Base-by-base conservation (phyloP, 2,113 vertebrate species). In the Macaca fascicularis region DNA sequence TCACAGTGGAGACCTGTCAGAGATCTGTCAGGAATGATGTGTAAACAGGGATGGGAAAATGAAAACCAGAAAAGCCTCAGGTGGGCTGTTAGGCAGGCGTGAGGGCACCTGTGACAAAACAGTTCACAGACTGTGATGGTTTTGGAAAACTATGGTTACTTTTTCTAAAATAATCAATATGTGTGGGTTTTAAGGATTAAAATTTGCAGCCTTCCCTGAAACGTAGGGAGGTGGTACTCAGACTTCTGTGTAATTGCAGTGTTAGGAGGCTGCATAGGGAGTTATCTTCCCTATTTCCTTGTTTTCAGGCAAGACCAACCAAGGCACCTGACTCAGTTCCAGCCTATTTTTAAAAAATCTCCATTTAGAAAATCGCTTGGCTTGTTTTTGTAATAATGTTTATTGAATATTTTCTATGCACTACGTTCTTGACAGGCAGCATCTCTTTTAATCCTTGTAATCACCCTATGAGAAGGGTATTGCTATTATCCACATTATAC, bases 1-100 rank as follows among this genome's bases (percentile, higher is more conserved):
- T 97, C 50, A 61, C 48, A 92, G 27, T 90, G 35, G 57, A 81
- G 91, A 83, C 48, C 52, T 12, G 86, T 94, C 64, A 57, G 52
- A 40, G 59, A 78, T 79, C 69, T 74, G 3, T 74, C 16, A 23
- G 38, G 27, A 40, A n/a, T 32, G 64, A n/a, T n/a, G 64, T 35
- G 83, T 93, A 74, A 52, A 69, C 30, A 48, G 59, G 48, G 40
- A 50, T 9, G 27, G n/a, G 59, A 61, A 93, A 59, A 38, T 52
- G 57, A 91, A 83, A 93, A 43, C 48, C n/a, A 12, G 72, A 67
- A 82, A 93, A 59, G 14, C 19, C 48, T 86, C 70, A 13, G 38
- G 88, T 80, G 85, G 57, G n/a, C 35, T 27, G 4, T 6, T 3
- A 35, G 25, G 69, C 52, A 83, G 48, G 32, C 23, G 19, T 17